Evolutionary conservation across 2,888 invertebrate genomes (phyloP), one percentile per base, ranked within the genome.

Genomic region (Lycaena phlaeas): DNA sequence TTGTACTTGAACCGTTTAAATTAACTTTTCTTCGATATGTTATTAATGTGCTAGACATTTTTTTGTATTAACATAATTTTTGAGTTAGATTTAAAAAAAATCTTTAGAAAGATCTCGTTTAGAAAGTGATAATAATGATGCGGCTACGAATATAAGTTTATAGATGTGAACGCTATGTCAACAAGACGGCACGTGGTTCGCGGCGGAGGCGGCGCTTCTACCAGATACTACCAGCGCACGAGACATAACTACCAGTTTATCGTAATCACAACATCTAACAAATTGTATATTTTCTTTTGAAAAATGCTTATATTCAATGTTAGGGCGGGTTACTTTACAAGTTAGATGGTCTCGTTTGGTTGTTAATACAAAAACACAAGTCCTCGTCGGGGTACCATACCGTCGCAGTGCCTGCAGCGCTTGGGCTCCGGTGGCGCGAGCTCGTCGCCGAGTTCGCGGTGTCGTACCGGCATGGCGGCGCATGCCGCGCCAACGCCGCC

Each of bases 331-430:
- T n/a, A n/a, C n/a, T n/a, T n/a, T n/a, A n/a, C n/a, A n/a, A n/a
- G n/a, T n/a, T n/a, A n/a, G n/a, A n/a, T n/a, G n/a, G n/a, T n/a
- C n/a, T n/a, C n/a, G n/a, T n/a, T n/a, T n/a, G n/a, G n/a, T n/a
- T 22, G 27, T 26, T 38, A n/a, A 11, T 15, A 10, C 10, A 15
- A 17, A n/a, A n/a, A n/a, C n/a, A n/a, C n/a, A n/a, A 34, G 10
- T 27, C n/a, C 11, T 9, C 4, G n/a, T 9, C 27, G 7, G 18
- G 15, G 44, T 52, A 68, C 63, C 69, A 67, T 90, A 93, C 93
- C 93, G 92, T 93, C 93, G 91, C 93, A 93, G 87, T 92, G 92
- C 88, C 91, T 92, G 92, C 93, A 93, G 90, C 93, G 92, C 87
- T 93, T 93, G 86, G 93, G 92, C 89, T 92, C 91, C 87, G 93